Evolutionary conservation across 2,888 invertebrate genomes (phyloP).

Genomic region (Lepetodrilus schrolli): DNA sequence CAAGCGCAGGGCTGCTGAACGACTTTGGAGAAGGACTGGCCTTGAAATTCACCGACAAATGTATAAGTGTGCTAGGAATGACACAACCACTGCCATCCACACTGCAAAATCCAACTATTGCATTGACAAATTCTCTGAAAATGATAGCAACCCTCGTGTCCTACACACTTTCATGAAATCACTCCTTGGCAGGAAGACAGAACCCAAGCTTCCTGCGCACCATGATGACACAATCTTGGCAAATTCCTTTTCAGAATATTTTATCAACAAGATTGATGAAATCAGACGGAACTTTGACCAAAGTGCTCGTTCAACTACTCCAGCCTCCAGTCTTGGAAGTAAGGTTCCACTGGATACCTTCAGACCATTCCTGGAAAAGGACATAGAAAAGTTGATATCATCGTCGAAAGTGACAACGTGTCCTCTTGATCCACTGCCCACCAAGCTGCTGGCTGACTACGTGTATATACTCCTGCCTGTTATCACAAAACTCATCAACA

Average conservation of each 20-base stretch:
- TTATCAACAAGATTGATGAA: background rate
- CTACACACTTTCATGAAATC: background rate
- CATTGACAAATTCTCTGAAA: background rate
- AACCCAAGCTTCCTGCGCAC: background rate
- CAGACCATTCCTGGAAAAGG: too few species aligned
- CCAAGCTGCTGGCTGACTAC: too few species aligned
- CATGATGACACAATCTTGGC: background rate
- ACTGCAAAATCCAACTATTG: background rate
- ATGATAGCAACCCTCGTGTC: background rate
- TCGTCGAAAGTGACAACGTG: too few species aligned
- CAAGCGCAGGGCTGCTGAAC: background rate
- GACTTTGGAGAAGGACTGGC: background rate
- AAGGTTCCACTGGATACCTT: too few species aligned
- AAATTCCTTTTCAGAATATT: background rate
- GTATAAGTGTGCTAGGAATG: background rate
- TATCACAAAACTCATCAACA: too few species aligned
- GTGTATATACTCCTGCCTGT: too few species aligned
- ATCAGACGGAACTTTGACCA: background rate
- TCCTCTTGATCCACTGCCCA: too few species aligned
- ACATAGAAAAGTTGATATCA: too few species aligned
- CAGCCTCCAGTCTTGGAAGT: too few species aligned
- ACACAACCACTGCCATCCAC: background rate
- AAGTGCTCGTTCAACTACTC: too few species aligned
- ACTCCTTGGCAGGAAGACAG: background rate
- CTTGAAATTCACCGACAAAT: constrained; percentile 15